Conservation (phyloP, 2,797 vertebrate species). For the Cichlasoma orientale region DNA sequence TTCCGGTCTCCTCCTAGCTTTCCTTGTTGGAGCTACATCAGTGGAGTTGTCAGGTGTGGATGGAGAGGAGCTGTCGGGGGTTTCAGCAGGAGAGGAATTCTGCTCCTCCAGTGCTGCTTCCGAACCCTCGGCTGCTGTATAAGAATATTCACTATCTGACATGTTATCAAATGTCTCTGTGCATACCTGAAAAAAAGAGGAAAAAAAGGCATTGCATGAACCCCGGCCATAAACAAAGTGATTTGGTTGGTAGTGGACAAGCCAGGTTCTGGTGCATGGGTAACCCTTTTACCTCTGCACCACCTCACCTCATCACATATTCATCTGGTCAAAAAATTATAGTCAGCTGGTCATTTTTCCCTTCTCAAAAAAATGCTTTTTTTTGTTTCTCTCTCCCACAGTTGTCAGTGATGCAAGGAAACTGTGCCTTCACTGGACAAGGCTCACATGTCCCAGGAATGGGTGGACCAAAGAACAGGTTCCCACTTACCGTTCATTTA, state of each 20-base stretch:
- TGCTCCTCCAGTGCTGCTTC: not conserved
- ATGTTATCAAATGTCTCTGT: conserved; percentile 71
- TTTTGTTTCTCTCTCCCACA: too few species aligned
- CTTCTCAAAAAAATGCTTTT: too few species aligned
- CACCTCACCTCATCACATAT: not conserved
- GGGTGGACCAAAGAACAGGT: too few species aligned
- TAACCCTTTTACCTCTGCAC: not conserved
- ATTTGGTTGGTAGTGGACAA: not conserved
- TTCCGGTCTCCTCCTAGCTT: conserved; percentile 89
- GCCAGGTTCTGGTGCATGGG: not conserved
- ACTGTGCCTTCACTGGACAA: too few species aligned
- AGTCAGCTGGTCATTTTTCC: too few species aligned
- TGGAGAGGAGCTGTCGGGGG: conserved; percentile 16
- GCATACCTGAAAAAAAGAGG: conserved; percentile 57
- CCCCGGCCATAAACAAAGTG: not conserved
- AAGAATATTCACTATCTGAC: conserved; percentile 81
- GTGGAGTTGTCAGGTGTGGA: conserved; percentile 49
- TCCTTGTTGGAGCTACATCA: conserved; percentile 77
- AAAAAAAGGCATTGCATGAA: rapidly evolving
- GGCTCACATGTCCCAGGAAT: too few species aligned
- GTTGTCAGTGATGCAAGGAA: too few species aligned
- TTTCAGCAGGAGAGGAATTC: conserved; percentile 12
- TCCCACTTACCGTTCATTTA: not conserved
- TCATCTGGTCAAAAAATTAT: too few species aligned
- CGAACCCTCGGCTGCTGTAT: conserved; percentile 29